Evolutionary conservation across 2,888 invertebrate species (phyloP).

Genomic region (Argyra leucocephala): DNA sequence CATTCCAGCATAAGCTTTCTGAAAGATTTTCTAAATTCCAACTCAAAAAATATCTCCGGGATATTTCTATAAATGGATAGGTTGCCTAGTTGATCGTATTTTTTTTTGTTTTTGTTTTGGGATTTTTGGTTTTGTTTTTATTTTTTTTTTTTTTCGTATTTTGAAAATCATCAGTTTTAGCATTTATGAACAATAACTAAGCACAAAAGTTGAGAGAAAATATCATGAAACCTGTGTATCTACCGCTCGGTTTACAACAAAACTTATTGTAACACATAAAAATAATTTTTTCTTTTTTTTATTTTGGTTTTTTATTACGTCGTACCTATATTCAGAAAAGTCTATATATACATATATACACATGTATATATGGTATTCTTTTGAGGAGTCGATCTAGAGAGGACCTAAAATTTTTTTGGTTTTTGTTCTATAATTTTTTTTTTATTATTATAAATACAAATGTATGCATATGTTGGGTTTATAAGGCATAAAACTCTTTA

Average conservation of each 20-base stretch:
- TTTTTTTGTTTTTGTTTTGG: neutral
- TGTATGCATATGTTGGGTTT: no score
- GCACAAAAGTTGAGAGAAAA: neutral
- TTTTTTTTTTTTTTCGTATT: neutral
- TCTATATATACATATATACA: no score
- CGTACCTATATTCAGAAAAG: no score
- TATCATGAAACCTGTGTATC: neutral
- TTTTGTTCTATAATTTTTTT: no score
- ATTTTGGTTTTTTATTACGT: no score
- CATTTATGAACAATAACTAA: neutral
- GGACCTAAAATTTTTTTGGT: neutral
- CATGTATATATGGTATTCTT: neutral
- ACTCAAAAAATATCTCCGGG: neutral
- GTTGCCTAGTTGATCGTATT: neutral
- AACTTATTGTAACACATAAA: neutral
- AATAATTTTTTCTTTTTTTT: neutral
- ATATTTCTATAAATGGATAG: neutral
- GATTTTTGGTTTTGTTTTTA: neutral
- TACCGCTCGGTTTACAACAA: neutral
- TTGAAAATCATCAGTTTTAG: neutral
- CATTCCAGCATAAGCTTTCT: neutral
- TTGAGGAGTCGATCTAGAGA: neutral
- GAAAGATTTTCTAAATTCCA: neutral
- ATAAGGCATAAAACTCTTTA: no score
- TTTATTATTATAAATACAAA: no score